Percentiles rank a stretch among this genome's conserved stretches.
Evolutionary conservation across 2,888 invertebrate species (phyloP).

Genomic region (Parnassius orleans): DNA sequence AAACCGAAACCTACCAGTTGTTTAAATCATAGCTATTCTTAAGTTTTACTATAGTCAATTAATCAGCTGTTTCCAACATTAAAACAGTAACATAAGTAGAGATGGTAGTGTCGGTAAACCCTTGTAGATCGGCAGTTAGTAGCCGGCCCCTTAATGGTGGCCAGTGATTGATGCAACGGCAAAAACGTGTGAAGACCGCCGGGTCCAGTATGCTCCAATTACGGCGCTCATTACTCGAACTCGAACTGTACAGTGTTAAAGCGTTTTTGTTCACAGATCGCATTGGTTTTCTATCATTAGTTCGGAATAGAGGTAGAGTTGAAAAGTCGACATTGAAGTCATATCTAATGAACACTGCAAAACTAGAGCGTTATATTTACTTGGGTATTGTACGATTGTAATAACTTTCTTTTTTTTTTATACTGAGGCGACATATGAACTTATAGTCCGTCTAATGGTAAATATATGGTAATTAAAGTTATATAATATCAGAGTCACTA

Average conservation of each 20-base stretch:
- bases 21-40: too few species aligned
- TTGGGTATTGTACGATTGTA: too few species aligned
- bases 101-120: neutral
- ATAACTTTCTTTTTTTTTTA: too few species aligned
- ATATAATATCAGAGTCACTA: too few species aligned
- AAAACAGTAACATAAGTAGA: neutral
- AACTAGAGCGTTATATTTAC: too few species aligned
- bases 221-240: slow-evolving; percentile 34
- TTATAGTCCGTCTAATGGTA: too few species aligned
- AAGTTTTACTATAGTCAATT: too few species aligned
- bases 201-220: slow-evolving; percentile 38
- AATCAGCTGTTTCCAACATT: neutral
- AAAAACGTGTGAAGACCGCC: slow-evolving; percentile 49
- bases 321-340: slow-evolving; percentile 12
- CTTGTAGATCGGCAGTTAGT: slow-evolving; percentile 28
- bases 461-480: too few species aligned
- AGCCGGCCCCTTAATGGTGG: slow-evolving; percentile 27
- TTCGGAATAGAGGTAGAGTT: slow-evolving; percentile 8
- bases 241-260: slow-evolving; percentile 9
- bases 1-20: too few species aligned
- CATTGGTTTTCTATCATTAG: slow-evolving; percentile 15
- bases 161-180: slow-evolving; percentile 36
- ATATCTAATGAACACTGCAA: neutral
- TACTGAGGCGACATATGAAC: too few species aligned
- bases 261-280: slow-evolving; percentile 12